These are phyloP conservation scores for Xanthorhoe spadicearia DNA, from an alignment of 2,888 invertebrate genomes.

Conservation along the genomic window DNA sequence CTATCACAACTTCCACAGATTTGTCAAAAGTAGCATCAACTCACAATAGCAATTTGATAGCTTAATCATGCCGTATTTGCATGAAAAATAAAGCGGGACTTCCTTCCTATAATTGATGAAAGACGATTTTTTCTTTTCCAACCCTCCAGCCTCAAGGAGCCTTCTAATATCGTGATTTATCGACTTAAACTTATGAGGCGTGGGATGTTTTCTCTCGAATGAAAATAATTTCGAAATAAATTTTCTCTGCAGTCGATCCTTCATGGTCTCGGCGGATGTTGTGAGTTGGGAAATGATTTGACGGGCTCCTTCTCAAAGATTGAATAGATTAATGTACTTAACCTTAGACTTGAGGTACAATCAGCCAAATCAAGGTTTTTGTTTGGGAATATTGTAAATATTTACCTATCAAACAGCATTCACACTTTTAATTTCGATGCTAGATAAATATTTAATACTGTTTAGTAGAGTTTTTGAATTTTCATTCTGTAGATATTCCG, in stretches of 20 bases:
- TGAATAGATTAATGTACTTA: constrained; percentile 5
- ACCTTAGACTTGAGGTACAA: neutral
- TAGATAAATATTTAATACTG: no score
- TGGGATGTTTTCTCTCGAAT: constrained; percentile 53
- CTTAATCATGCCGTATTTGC: constrained; percentile 38
- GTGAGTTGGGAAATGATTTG: constrained; percentile 41
- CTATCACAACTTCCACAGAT: neutral
- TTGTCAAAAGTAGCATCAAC: constrained; percentile 12
- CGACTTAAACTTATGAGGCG: constrained; percentile 67
- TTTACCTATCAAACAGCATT: no score
- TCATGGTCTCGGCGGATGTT: constrained; percentile 41
- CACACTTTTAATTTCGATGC: no score
- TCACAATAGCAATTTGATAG: constrained; percentile 20
- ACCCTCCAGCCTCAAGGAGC: constrained; percentile 59
- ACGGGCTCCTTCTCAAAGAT: constrained; percentile 33
- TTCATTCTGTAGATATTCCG: no score
- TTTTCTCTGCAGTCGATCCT: constrained; percentile 47
- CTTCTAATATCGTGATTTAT: constrained; percentile 74
- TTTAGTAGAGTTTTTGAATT: no score
- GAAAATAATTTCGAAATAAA: constrained; percentile 57
- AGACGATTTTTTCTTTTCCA: constrained; percentile 62
- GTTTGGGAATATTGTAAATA: no score
- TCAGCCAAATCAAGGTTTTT: neutral
- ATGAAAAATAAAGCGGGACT: constrained; percentile 47
- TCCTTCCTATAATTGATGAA: constrained; percentile 64